Evolutionary conservation across 2,797 vertebrate species (phyloP).

Genomic region (Malurus leucopterus): DNA sequence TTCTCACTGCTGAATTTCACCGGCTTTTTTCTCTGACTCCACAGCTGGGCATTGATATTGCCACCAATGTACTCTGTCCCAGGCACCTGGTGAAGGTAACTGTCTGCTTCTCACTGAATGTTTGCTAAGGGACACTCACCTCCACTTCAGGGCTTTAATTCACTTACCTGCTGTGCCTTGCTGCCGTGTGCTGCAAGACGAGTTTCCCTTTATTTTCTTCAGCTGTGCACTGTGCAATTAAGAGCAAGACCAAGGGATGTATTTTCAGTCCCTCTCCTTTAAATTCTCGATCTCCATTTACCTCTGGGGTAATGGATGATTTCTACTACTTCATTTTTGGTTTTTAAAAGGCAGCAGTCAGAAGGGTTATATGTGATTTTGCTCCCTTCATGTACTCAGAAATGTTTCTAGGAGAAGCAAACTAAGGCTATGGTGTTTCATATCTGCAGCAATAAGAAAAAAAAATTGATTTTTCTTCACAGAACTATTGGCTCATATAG

Average conservation of each 20-base stretch:
- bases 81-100: not conserved
- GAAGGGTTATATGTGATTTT: not conserved
- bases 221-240: not conserved
- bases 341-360: not conserved
- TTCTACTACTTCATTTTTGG: not conserved
- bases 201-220: not conserved
- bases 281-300: not conserved
- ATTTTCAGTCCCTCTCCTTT: not conserved
- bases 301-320: not conserved
- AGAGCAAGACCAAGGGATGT: not conserved
- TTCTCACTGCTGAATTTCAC: not conserved
- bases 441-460: not conserved
- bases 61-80: no score
- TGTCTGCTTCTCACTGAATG: not conserved
- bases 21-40: not conserved
- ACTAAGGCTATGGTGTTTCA: rapidly evolving
- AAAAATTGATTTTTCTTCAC: not conserved
- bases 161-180: not conserved
- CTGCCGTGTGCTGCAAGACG: not conserved
- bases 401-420: not conserved
- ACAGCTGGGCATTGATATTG: not conserved
- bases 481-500: not conserved
- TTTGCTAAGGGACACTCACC: not conserved
- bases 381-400: not conserved
- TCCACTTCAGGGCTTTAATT: rapidly evolving